A percentile compares a stretch with the other conserved stretches of the same genome.
These are phyloP conservation scores for Meriones psammophilus DNA, from an alignment of 2,797 vertebrate species.

Conservation along the genomic window DNA sequence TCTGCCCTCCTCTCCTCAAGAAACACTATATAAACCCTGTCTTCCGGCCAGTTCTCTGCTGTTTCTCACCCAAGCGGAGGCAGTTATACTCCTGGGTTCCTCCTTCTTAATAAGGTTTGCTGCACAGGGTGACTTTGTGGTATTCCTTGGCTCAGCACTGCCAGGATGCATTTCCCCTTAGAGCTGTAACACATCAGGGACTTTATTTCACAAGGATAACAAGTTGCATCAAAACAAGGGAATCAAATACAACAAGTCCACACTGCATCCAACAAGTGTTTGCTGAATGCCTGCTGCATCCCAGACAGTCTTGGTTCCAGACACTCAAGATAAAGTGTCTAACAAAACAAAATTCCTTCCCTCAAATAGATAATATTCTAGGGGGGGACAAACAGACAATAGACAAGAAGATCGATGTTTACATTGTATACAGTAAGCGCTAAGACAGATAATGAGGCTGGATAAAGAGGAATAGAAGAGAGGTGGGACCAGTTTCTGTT, in stretches of 20 bases:
- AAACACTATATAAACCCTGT: neutral
- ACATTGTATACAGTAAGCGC: neutral
- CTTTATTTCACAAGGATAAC: neutral
- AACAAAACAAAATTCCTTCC: neutral
- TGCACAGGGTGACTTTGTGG: neutral
- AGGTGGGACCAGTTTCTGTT: neutral
- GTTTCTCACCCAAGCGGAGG: neutral
- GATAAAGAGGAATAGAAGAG: neutral
- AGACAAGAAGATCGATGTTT: neutral
- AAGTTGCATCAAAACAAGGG: constrained; percentile 21
- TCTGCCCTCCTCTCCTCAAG: neutral
- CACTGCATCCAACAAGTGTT: neutral
- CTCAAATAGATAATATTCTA: neutral
- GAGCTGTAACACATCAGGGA: neutral
- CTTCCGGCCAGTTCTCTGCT: neutral
- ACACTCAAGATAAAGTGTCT: neutral
- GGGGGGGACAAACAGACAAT: neutral
- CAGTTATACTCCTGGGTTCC: neutral
- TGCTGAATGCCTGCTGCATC: neutral
- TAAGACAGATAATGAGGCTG: neutral
- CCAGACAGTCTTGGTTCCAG: neutral
- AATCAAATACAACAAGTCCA: neutral
- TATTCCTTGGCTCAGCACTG: neutral
- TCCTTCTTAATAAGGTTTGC: neutral
- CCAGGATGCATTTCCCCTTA: neutral